phyloP scores from a whole-genome alignment of 2,888 invertebrate genomes.

The Pandemis heparana region DNA sequence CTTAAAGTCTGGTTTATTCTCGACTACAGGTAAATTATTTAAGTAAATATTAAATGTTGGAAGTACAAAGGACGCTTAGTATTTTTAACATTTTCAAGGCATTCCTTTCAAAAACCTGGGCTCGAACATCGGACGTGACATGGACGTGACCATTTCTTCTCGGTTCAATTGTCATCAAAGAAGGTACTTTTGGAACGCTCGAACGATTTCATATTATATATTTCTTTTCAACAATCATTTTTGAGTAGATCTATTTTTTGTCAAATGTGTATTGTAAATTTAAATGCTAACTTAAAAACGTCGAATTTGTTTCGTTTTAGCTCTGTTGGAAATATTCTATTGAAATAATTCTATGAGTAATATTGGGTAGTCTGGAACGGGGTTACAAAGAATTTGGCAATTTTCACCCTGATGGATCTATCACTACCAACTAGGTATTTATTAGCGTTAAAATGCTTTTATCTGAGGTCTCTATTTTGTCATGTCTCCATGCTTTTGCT shows the following conservation, averaged over 20 bases:
- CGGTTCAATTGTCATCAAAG: conserved; percentile 63
- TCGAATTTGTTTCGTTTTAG: neutral
- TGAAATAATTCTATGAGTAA: neutral
- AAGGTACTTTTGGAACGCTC: conserved; percentile 70
- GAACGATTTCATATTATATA: conserved; percentile 59
- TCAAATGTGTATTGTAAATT: no score
- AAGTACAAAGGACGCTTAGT: conserved; percentile 6
- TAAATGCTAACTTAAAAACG: neutral
- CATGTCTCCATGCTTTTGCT: neutral
- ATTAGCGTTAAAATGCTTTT: neutral
- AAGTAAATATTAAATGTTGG: neutral
- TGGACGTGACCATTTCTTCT: conserved; percentile 61
- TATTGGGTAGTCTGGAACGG: no score
- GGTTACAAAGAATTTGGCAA: neutral
- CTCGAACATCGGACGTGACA: conserved; percentile 58
- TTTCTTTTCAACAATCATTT: conserved; percentile 54
- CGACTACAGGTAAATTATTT: neutral
- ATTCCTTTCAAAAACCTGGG: conserved; percentile 47
- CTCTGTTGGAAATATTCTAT: no score
- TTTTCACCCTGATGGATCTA: neutral
- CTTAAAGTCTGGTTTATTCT: neutral
- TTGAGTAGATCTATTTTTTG: conserved; percentile 40
- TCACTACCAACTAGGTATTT: neutral
- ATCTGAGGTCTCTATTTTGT: neutral
- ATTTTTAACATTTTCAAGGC: conserved; percentile 38